These are phyloP conservation scores for Varanus komodoensis DNA, from an alignment of 2,113 vertebrate species.

Conservation along the genomic window DNA sequence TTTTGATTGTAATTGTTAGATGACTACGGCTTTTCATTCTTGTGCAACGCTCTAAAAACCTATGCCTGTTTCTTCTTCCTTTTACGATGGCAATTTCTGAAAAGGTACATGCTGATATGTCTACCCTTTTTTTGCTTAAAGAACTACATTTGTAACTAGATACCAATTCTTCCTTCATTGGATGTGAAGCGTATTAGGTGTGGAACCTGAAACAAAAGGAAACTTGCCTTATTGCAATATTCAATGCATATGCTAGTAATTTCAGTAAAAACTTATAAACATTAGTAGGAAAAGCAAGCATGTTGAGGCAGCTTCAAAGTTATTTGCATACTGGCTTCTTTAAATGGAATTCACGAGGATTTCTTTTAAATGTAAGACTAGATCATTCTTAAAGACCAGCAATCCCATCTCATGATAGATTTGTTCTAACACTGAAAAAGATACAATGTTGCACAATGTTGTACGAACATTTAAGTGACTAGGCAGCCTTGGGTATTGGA, in stretches of 20 bases:
- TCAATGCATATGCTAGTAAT: not conserved
- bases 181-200: conserved; percentile 61
- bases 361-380: not conserved
- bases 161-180: conserved; percentile 51
- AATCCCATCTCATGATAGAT: conserved; percentile 66
- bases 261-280: conserved; percentile 41
- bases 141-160: conserved; percentile 61
- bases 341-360: conserved; percentile 38
- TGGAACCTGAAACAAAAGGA: conserved; percentile 65
- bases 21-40: not conserved
- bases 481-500: too few species aligned
- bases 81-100: accelerated
- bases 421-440: conserved; percentile 50
- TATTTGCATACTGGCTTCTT: conserved; percentile 44
- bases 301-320: conserved; percentile 49
- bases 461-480: too few species aligned
- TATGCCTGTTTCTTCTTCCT: not conserved
- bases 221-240: conserved; percentile 27
- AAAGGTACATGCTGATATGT: not conserved
- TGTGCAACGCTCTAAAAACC: not conserved
- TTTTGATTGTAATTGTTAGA: not conserved
- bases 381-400: conserved; percentile 49
- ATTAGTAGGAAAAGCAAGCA: conserved; percentile 53
- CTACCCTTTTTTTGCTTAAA: conserved; percentile 40
- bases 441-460: not conserved